phyloP scores from a whole-genome alignment of 2,113 vertebrate species.

The rabbit (Oryctolagus cuniculus) region DNA sequence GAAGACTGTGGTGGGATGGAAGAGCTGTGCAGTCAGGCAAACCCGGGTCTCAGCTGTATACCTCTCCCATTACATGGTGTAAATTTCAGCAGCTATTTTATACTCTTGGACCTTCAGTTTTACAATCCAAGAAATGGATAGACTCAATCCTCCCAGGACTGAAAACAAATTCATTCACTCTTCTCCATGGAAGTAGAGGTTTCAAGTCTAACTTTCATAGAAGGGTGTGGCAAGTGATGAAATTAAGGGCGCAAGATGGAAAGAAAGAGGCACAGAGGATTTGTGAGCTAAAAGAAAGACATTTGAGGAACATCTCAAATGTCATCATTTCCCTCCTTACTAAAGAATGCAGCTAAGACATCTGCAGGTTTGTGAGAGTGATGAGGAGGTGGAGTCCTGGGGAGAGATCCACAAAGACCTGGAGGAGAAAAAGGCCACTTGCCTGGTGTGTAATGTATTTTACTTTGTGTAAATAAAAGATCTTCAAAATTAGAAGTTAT shows the following conservation, averaged over 20 bases:
- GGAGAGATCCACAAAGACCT: background rate
- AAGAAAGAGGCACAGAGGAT: background rate
- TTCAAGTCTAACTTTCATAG: background rate
- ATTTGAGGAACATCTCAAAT: background rate
- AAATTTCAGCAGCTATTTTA: background rate
- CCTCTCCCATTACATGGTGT: background rate
- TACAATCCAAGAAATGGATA: background rate
- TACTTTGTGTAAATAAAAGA: background rate
- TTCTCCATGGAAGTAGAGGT: background rate
- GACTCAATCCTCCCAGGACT: background rate
- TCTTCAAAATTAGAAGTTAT: background rate
- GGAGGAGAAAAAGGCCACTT: background rate
- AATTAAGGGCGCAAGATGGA: background rate
- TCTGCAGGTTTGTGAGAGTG: background rate
- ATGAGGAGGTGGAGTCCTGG: background rate
- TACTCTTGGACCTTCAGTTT: background rate
- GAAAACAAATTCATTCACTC: background rate
- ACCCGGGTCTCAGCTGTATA: background rate
- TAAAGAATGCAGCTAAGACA: background rate
- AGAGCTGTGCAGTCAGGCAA: background rate
- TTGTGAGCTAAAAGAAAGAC: background rate
- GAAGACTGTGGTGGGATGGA: background rate
- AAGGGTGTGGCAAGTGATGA: background rate
- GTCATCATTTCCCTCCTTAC: background rate
- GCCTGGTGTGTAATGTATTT: no score